Evolutionary conservation across 2,797 vertebrate species (phyloP).

Genomic region (Notamacropus eugenii): DNA sequence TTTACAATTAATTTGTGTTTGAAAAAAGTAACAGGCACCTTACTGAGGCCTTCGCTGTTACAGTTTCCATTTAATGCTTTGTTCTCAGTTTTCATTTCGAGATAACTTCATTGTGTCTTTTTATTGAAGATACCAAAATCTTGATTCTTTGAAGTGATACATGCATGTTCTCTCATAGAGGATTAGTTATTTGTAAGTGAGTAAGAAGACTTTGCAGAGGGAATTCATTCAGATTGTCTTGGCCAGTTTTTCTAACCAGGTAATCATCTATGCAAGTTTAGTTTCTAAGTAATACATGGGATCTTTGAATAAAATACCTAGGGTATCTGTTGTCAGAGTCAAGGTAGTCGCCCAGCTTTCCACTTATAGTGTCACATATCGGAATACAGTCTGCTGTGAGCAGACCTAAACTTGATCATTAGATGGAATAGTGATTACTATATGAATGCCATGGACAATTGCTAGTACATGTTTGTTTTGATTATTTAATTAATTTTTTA

Average conservation of each 20-base stretch:
- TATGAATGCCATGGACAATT: conserved; percentile 88
- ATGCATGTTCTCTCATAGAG: not conserved
- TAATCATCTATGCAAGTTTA: not conserved
- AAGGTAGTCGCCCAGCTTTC: conserved; percentile 51
- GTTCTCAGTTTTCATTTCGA: not conserved
- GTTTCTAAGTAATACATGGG: not conserved
- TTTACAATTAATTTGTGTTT: not conserved
- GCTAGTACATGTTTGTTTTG: conserved; percentile 82
- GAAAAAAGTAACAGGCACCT: not conserved
- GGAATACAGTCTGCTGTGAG: conserved; percentile 60
- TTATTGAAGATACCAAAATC: not conserved
- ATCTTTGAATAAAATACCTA: not conserved
- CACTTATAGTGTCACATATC: conserved; percentile 85
- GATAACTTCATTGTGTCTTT: not conserved
- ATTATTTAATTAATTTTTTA: conserved; percentile 80
- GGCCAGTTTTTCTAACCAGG: not conserved
- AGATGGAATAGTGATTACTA: conserved; percentile 75
- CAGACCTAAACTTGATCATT: conserved; percentile 39
- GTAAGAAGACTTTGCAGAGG: not conserved
- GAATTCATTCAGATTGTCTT: not conserved
- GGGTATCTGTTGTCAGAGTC: not conserved
- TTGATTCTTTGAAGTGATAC: not conserved
- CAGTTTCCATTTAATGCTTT: not conserved
- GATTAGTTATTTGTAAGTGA: not conserved
- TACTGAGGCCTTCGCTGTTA: not conserved